phyloP scores from a whole-genome alignment of 2,888 invertebrate species.

The Melanostoma mellinum region DNA sequence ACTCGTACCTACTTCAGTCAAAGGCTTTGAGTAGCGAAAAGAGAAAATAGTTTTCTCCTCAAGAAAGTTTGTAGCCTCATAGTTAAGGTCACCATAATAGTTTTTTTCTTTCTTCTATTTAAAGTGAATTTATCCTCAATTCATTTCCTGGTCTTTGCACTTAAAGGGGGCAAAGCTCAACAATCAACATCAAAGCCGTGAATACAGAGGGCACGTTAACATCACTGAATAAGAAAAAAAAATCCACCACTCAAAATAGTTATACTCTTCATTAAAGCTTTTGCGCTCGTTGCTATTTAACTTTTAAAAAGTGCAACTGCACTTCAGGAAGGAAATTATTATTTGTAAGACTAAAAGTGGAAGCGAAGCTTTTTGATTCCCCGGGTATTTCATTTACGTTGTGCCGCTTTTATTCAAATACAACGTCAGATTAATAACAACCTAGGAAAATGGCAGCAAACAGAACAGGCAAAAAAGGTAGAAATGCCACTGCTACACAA shows the following conservation, averaged over 20 bases:
- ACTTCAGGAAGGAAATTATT: too few relatives aligned
- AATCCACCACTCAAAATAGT: too few relatives aligned
- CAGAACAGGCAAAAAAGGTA: conserved; percentile 45
- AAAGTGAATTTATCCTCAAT: conserved; percentile 32
- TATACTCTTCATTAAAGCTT: too few relatives aligned
- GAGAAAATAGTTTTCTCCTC: conserved; percentile 1
- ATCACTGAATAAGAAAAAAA: not conserved
- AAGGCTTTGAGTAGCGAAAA: conserved; percentile 19
- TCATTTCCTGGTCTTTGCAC: not conserved
- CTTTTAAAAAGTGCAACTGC: too few relatives aligned
- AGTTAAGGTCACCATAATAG: conserved; percentile 34
- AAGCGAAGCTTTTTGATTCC: not conserved
- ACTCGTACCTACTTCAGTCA: conserved; percentile 5
- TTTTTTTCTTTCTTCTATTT: not conserved
- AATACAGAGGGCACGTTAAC: conserved; percentile 1
- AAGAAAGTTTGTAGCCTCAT: not conserved
- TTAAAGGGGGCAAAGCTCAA: not conserved
- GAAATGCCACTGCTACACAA: not conserved
- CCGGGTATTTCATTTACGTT: not conserved
- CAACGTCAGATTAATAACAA: conserved; percentile 42
- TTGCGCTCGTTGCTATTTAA: too few relatives aligned
- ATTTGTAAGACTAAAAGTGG: not conserved
- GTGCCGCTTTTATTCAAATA: conserved; percentile 11
- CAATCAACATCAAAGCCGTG: conserved; percentile 7
- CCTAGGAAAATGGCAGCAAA: not conserved